Base-by-base conservation (phyloP, 2,113 vertebrate species). In the Lepisosteus osseus region DNA sequence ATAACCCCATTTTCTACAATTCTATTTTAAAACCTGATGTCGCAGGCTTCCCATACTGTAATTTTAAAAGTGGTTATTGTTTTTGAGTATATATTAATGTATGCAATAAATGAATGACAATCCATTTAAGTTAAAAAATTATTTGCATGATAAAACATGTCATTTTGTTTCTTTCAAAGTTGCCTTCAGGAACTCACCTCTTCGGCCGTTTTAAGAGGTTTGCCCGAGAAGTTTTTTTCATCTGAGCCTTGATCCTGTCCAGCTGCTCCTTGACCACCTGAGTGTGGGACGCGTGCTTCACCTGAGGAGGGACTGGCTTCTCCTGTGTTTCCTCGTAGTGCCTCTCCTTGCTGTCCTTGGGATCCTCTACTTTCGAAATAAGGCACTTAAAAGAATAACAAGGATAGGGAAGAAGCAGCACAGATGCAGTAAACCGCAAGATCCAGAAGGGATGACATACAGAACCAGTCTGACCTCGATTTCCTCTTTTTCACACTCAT, bases 241-340 rank as follows among this genome's bases (percentile, higher is more conserved):
- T 77, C 14, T 76, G 65, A 9, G 69, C 51, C 66, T 79, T 79
- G 29, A 77, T 74, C 47, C 76, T 29, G 43, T 72, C 67, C 65
- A 79, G 54, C 45, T 76, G 72, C 41, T 70, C 56, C 44, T 76
- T 78, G 7, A 78, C 71, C 54, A 74, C 17, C 15, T 64, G 65
- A 54, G 59, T 54, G 44, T 67, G 71, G 43, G 68, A 70, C 41
- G 74, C 79, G 43, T 70, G 74, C 64, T 29, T 74, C 54, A 54
- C 63, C 42, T 47, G 65, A n/a, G 47, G 51, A 17, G 3, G 61
- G 61, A 57, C 12, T 61, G 54, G 17, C 11, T 68, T 11, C 17
- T 40, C 9, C 9, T 41, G n/a, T 3, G 4, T 43, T 12, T 40
- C 29, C 13, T 41, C 12, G 6, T 29, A 7, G 9, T 65, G 6